Evolutionary conservation across 2,113 vertebrate species (phyloP), one percentile per base, ranked within the genome.

Genomic region (Callorhinus ursinus): DNA sequence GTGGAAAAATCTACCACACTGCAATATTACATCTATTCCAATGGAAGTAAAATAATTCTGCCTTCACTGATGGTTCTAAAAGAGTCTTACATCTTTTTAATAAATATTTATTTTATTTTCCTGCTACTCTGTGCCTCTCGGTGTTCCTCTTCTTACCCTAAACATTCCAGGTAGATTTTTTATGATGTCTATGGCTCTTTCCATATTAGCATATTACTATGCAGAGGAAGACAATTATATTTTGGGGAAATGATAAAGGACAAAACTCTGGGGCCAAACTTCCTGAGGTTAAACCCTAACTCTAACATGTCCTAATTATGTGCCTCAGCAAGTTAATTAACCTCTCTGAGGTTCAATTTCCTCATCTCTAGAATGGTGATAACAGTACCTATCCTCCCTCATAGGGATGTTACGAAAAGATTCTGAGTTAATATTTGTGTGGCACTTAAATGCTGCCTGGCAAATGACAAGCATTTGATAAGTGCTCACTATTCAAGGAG

Each of bases 1-100:
- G 14, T 33, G 71, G 57, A 67, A 69, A 83, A 92, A 92, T 90
- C 22, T 55, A 97, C 69, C 36, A 90, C 10, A 67, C 36, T 89
- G 28, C n/a, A 71, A 71, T 46, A 90, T 28, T 69, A 77, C 1
- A 83, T 82, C 16, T 19, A 63, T 51, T 88, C 63, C 61, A 88
- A 83, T 31, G 26, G 36, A 81, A 87, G 33, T 28, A 91, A 93
- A 36, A 91, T 28, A 95, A 69, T 72, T 53, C 49, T 86, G 79
- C 49, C 53, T 94, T 92, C 74, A 69, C 8, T 89, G 53, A 39
- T 31, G 22, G 4, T 67, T 96, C 72, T 88, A 42, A 49, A 85
- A 74, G 55, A 72, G 46, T 15, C 14, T 65, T 18, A 33, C 7
- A 69, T 65, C 51, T 97, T 72, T 72, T 82, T 77, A 90, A 89